Base-by-base conservation (phyloP, 1,140 invertebrate genomes). In the Drosophila leontia region DNA sequence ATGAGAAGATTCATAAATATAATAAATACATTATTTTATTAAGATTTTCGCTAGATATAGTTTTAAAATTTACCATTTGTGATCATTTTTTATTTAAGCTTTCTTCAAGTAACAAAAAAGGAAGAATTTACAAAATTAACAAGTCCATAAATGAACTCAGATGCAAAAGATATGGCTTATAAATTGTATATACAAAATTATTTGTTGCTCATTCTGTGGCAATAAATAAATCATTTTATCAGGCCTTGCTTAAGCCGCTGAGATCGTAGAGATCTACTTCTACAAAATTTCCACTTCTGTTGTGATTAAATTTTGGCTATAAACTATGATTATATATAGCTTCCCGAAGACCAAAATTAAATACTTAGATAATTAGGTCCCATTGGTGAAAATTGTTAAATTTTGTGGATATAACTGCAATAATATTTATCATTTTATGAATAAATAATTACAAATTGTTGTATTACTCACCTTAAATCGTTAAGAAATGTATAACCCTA, bases 151-250 rank as follows among this genome's bases (percentile, higher is more conserved):
- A 55, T 23, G 32, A 3, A 15, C 23, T 19, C 17, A 8, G 51
- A 15, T 53, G 32, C 17, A 19, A 35, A 19, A 53, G n/a, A 53
- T 51, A 55, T 55, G 51, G 12, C 51, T 3, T 6, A 50, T 50
- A 50, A 50, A 29, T 48, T n/a, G 23, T n/a, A 50, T 32, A 50
- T 29, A 37, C 6, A 19, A 53, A 37, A 37, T 55, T n/a, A 55
- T 56, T 56, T 56, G 53, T n/a, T 37, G 35, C 35, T 23, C 34
- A 17, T 3, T 13, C 8, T 39, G 23, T 8, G 8, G 2, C 19
- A 56, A 56, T 56, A 56, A 56, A 56, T 56, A 39, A 39, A 56
- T 56, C 8, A 39, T 23, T 56, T 56, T 39, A 56, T 56, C 53
- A 26, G 8, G 51, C 37, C 51, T 37, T 37, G 34, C 51, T 3